These are phyloP conservation scores for Scartelaos histophorus DNA, from an alignment of 2,113 vertebrate species.

Conservation along the genomic window DNA sequence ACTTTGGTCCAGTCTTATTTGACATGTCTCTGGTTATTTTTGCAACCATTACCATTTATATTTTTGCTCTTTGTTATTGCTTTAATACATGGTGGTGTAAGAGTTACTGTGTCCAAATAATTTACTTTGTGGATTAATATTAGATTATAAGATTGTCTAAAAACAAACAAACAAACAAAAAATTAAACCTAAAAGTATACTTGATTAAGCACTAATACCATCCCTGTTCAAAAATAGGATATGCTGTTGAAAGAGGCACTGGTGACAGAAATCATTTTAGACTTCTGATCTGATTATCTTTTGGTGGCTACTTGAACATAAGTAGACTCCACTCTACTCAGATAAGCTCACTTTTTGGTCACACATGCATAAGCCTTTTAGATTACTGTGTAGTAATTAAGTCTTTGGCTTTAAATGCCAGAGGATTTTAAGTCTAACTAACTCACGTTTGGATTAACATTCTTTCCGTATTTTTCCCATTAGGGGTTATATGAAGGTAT, in stretches of 20 bases:
- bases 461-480: constrained; percentile 68
- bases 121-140: too few relatives aligned
- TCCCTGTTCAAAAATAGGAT: background rate
- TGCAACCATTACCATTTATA: too few relatives aligned
- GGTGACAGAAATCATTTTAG: background rate
- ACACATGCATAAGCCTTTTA: constrained; percentile 22
- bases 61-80: too few relatives aligned
- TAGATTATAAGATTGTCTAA: too few relatives aligned
- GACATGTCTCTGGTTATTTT: too few relatives aligned
- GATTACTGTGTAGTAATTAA: constrained; percentile 28
- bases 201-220: background rate
- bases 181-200: background rate
- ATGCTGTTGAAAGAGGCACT: background rate
- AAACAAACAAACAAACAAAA: too few relatives aligned
- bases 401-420: constrained; percentile 34
- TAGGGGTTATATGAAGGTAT: constrained; percentile 26
- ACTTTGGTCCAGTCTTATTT: too few relatives aligned
- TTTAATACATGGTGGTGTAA: too few relatives aligned
- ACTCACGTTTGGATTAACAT: constrained; percentile 67
- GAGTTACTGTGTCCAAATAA: too few relatives aligned
- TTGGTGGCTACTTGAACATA: background rate
- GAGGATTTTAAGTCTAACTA: constrained; percentile 26
- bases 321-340: background rate
- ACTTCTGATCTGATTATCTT: background rate
- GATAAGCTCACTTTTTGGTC: constrained; percentile 23